A percentile compares a stretch with the other conserved stretches of the same genome.
These are phyloP conservation scores for Recurvirostra avosetta DNA, from an alignment of 2,113 vertebrate species.

Conservation along the genomic window DNA sequence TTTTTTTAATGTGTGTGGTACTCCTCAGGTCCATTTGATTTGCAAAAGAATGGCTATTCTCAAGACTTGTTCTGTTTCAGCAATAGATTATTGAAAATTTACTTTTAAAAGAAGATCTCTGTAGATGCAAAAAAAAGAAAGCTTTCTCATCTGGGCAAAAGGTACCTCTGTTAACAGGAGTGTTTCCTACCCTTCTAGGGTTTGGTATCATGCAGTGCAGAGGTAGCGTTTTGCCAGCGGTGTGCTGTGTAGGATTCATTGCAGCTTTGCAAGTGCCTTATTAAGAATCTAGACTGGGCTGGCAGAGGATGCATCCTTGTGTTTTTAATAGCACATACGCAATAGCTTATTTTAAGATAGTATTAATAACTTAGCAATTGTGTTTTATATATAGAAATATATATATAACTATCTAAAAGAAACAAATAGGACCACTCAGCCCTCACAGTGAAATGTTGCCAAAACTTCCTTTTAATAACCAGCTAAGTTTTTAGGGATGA, in stretches of 20 bases:
- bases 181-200: not conserved
- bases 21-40: not conserved
- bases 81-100: not conserved
- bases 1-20: not conserved
- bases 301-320: not conserved
- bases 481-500: not conserved
- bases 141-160: not conserved
- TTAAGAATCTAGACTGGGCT: not conserved
- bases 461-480: not conserved
- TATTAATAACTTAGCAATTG: not conserved
- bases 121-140: not conserved
- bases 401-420: not conserved
- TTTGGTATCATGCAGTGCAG: fast-evolving
- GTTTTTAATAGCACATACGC: not conserved
- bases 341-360: not conserved
- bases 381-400: not conserved
- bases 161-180: not conserved
- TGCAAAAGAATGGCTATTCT: not conserved
- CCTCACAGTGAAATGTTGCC: not conserved
- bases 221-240: not conserved
- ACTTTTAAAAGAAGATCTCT: not conserved
- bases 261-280: not conserved
- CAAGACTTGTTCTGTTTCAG: not conserved
- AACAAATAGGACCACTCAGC: not conserved
- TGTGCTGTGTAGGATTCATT: not conserved